Evolutionary conservation across 2,113 vertebrate species (phyloP), one percentile per base, ranked within the genome.

Genomic region (Oryzias celebensis): DNA sequence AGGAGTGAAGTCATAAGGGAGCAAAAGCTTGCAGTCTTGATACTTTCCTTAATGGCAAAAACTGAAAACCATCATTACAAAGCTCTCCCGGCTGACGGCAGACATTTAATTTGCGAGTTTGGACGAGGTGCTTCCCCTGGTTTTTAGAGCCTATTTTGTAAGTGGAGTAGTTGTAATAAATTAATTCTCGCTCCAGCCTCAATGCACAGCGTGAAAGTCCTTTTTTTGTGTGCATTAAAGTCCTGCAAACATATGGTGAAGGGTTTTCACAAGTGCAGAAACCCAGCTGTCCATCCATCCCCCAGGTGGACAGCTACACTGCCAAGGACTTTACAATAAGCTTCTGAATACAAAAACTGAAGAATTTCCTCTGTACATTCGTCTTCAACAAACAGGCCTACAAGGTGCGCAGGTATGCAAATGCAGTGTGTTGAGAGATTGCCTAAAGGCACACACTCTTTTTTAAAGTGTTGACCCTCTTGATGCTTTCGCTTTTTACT

Each of bases 301-400:
- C 77, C 65, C 53, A 68, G 80, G 79, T 81, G 78, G 61, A 58
- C 7, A 7, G 49, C 61, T 72, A 48, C 74, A 69, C 82, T 73
- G 80, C 67, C 81, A 87, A 87, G 73, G 82, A 68, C 89, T 89
- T 87, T 89, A 77, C 82, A 86, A 62, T 46, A 55, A 76, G 66
- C 63, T 71, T 81, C 81, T 78, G 77, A 62, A 48, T 49, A 67
- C 14, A 58, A 44, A 44, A 79, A 70, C 17, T 68, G 81, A 66
- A 61, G 65, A 71, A 79, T 83, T 86, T 78, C 83, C 74, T 81
- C 20, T 18, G 3, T 8, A 2, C 12, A 55, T 75, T 68, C 59
- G 45, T 28, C 58, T 88, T 85, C 85, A 85, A 80, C 68, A 75
- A 68, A 74, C 75, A 7, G 59, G 58, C 57, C 74, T 68, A 59